phyloP scores from a whole-genome alignment of 2,888 invertebrate genomes.

The Poecilobothrus nobilitatus region DNA sequence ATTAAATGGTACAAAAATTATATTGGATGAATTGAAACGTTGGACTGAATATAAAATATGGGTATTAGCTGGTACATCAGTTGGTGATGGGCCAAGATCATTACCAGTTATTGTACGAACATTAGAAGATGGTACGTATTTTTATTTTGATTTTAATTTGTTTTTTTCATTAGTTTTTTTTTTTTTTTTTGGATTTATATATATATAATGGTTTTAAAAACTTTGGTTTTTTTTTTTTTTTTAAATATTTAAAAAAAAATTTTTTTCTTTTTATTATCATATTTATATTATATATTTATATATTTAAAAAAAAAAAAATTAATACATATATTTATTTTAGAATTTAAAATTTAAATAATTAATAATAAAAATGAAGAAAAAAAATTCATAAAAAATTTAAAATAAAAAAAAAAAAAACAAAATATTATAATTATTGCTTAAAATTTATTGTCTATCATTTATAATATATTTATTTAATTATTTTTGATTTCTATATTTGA shows the following conservation, averaged over 20 bases:
- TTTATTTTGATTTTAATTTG: conserved; percentile 12
- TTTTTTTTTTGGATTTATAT: not conserved
- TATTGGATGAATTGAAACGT: conserved; percentile 80
- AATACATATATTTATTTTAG: too few relatives aligned
- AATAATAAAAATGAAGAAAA: too few relatives aligned
- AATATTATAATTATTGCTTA: too few relatives aligned
- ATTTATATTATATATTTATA: not conserved
- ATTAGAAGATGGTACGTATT: conserved; percentile 96
- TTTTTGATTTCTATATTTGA: too few relatives aligned
- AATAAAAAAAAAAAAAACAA: too few relatives aligned
- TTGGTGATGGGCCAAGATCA: conserved; percentile 92
- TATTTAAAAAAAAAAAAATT: too few relatives aligned
- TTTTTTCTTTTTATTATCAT: conserved; percentile 13
- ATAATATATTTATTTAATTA: too few relatives aligned
- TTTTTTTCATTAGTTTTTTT: not conserved
- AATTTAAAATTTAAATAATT: too few relatives aligned
- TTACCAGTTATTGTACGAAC: conserved; percentile 88
- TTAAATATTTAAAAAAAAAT: too few relatives aligned
- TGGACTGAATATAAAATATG: conserved; percentile 96
- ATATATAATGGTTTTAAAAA: not conserved
- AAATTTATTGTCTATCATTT: too few relatives aligned
- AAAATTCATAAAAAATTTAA: too few relatives aligned
- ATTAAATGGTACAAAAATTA: conserved; percentile 69
- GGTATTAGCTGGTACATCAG: conserved; percentile 91
- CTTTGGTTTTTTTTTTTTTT: too few relatives aligned